phyloP scores from a whole-genome alignment of 2,113 vertebrate genomes.

The Acanthisitta chloris region DNA sequence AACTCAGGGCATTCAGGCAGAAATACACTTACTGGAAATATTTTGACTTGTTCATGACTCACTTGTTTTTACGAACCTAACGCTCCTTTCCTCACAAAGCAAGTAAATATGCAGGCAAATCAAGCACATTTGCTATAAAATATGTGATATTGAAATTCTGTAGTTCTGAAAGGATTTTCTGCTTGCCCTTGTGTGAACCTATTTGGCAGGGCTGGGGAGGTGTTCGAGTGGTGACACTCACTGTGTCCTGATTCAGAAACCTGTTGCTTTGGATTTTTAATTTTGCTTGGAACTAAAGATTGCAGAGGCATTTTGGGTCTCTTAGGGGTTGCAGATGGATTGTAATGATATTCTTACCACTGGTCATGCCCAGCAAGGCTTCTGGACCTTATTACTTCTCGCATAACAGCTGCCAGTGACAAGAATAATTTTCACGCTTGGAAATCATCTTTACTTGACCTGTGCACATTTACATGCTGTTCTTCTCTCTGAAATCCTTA shows the following conservation, averaged over 20 bases:
- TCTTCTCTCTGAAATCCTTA: neutral
- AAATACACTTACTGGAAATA: conserved; percentile 29
- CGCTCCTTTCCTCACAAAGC: neutral
- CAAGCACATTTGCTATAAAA: neutral
- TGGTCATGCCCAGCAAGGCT: neutral
- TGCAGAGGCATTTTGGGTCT: neutral
- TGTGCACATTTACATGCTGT: neutral
- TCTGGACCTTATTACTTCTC: conserved; percentile 27
- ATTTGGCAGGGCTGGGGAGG: neutral
- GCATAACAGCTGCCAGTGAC: conserved; percentile 18
- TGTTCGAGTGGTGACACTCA: neutral
- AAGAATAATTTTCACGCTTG: conserved; percentile 42
- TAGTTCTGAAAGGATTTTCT: neutral
- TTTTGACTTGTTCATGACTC: conserved; percentile 15
- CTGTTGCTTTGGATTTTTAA: neutral
- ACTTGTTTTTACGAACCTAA: conserved; percentile 1
- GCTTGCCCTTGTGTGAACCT: neutral
- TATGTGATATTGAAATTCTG: neutral
- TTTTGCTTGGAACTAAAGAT: neutral
- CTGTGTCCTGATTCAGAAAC: neutral
- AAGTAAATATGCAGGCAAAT: neutral
- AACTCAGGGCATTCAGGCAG: neutral
- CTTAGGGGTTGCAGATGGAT: conserved; percentile 9
- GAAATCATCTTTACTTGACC: conserved; percentile 42
- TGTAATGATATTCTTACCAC: neutral